phyloP scores from a whole-genome alignment of 2,113 vertebrate genomes.

The Eclectus roratus region DNA sequence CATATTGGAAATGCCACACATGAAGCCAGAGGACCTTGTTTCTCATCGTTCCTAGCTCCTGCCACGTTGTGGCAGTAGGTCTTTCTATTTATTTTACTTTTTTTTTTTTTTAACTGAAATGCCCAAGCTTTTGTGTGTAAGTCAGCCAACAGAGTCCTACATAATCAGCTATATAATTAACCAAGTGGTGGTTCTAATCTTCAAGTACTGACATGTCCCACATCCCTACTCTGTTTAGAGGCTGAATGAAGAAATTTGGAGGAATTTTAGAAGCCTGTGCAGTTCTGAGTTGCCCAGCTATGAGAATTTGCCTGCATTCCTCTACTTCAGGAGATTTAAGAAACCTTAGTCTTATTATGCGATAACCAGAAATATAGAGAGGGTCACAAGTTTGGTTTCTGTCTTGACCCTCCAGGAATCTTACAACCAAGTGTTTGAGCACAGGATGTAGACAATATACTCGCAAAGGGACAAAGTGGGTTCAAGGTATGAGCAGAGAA shows the following conservation, averaged over 20 bases:
- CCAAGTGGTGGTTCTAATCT: not conserved
- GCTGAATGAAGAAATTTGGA: not conserved
- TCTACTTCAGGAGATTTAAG: not conserved
- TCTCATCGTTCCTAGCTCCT: conserved; percentile 45
- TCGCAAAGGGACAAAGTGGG: not conserved
- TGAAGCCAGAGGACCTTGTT: conserved; percentile 44
- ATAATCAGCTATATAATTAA: conserved; percentile 37
- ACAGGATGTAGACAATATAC: not conserved
- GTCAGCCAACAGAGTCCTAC: not conserved
- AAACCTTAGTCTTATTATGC: not conserved
- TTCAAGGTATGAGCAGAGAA: not conserved
- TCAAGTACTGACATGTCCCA: conserved; percentile 3
- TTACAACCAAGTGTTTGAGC: not conserved
- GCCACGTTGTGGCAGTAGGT: conserved; percentile 31
- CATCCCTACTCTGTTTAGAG: not conserved
- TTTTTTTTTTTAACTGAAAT: not conserved
- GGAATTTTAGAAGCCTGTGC: not conserved
- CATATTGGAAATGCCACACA: conserved; percentile 65
- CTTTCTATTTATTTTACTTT: conserved; percentile 30
- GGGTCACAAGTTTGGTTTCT: not conserved
- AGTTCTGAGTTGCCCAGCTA: not conserved
- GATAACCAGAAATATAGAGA: not conserved
- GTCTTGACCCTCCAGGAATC: not conserved
- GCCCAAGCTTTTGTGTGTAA: not conserved
- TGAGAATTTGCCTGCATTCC: not conserved